These are phyloP conservation scores for Neosilurus hyrtlii DNA, from an alignment of 2,797 vertebrate genomes.

Conservation along the genomic window DNA sequence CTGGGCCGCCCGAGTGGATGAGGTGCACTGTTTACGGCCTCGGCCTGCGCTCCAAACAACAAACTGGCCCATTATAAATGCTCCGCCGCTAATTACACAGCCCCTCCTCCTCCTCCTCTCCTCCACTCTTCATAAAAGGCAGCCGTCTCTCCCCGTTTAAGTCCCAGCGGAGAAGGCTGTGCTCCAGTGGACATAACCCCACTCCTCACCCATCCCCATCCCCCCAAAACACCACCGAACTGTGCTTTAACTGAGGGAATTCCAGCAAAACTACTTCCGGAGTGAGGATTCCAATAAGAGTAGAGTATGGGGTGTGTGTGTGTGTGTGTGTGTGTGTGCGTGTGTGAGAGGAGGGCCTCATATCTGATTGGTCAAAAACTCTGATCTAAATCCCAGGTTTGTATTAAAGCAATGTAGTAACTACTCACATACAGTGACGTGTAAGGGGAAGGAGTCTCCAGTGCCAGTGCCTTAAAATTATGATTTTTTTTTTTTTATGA, in stretches of 20 bases:
- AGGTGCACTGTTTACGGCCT: conserved; percentile 66
- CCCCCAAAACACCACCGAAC: conserved; percentile 2
- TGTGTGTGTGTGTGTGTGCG: not conserved
- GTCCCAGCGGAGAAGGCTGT: conserved; percentile 16
- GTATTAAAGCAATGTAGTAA: not conserved
- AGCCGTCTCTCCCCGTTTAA: conserved; percentile 36
- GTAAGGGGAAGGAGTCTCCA: not conserved
- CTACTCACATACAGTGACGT: not conserved
- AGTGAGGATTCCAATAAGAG: conserved; percentile 2
- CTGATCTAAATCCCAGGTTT: not conserved
- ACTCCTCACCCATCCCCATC: conserved; percentile 20
- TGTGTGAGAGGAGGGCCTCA: not conserved
- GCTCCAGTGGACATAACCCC: conserved; percentile 42
- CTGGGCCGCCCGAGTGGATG: conserved; percentile 34
- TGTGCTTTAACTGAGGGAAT: conserved; percentile 33
- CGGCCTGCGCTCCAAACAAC: conserved; percentile 68
- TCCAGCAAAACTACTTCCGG: conserved; percentile 34
- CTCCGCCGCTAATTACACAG: conserved; percentile 41
- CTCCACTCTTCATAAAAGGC: not conserved
- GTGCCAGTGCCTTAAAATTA: not conserved
- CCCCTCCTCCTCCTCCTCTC: not conserved
- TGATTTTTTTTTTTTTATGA: too few species aligned
- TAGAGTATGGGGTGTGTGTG: not conserved
- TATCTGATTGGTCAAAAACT: not conserved
- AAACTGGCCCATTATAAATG: conserved; percentile 69